Percentiles rank a stretch among this genome's conserved stretches.
phyloP scores from a whole-genome alignment of 2,113 vertebrate genomes.

The Monopterus albus region DNA sequence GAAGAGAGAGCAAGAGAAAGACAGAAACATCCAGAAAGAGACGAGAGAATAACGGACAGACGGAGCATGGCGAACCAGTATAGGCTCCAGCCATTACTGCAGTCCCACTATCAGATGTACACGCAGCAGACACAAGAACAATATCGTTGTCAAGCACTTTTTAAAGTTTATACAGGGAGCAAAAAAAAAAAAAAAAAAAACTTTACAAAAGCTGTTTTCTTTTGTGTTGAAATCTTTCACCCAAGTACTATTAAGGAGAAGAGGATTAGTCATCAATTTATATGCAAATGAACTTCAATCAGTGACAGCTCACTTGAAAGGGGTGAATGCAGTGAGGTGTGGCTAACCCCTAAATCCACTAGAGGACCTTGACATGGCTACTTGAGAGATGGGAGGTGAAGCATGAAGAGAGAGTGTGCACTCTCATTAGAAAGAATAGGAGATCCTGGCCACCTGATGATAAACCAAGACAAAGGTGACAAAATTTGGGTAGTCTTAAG shows the following conservation, averaged over 20 bases:
- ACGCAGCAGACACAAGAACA: slow-evolving; percentile 1
- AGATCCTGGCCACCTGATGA: background rate
- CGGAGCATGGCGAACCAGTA: background rate
- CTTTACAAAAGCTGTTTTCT: slow-evolving; percentile 24
- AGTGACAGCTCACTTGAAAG: slow-evolving; percentile 55
- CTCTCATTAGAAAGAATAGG: background rate
- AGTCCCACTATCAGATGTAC: slow-evolving; percentile 28
- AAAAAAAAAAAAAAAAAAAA: slow-evolving; percentile 16
- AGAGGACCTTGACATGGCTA: slow-evolving; percentile 29
- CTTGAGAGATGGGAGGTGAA: slow-evolving; percentile 42
- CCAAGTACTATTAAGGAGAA: slow-evolving; percentile 45
- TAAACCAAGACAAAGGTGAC: background rate
- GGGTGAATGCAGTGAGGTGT: slow-evolving; percentile 65
- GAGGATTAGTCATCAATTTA: slow-evolving; percentile 68
- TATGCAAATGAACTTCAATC: slow-evolving; percentile 76
- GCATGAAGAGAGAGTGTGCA: background rate
- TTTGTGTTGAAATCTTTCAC: slow-evolving; percentile 40
- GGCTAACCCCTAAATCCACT: slow-evolving; percentile 56
- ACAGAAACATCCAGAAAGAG: slow-evolving; percentile 12
- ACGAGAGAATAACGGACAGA: background rate
- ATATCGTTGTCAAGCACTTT: background rate
- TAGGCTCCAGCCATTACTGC: slow-evolving; percentile 6
- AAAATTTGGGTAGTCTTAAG: background rate
- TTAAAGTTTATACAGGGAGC: background rate
- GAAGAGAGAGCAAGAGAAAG: background rate